Conservation (phyloP, 2,797 vertebrate genomes). For the Champsocephalus gunnari region DNA sequence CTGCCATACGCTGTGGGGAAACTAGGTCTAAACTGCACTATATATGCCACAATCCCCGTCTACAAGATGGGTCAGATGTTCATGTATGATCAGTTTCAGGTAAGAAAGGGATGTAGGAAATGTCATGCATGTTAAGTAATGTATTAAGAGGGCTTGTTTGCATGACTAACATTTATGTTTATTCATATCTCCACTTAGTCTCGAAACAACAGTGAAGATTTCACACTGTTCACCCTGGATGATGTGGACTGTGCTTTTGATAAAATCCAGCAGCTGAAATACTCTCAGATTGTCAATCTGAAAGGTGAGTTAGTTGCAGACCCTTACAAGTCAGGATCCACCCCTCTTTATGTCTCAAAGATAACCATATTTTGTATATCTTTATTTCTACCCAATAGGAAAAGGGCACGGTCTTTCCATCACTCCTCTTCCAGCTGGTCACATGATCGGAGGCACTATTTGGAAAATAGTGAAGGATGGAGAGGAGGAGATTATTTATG, state of each 20-base stretch:
- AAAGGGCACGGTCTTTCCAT: conserved; percentile 99
- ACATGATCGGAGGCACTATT: conserved; percentile 99
- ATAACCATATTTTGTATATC: not conserved
- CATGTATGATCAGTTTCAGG: conserved; percentile 99
- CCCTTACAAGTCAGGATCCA: not conserved
- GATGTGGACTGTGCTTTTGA: conserved; percentile 98
- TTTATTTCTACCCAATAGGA: conserved; percentile 81
- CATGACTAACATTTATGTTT: not conserved
- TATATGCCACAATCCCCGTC: conserved; percentile 98
- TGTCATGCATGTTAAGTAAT: not conserved
- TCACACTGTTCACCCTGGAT: conserved; percentile 94
- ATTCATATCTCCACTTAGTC: conserved; percentile 83
- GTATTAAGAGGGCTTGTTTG: not conserved
- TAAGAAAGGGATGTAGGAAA: conserved; percentile 60
- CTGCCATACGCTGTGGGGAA: conserved; percentile 97
- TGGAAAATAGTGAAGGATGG: conserved; percentile 99
- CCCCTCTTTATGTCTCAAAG: not conserved
- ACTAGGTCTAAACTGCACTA: conserved; percentile 96
- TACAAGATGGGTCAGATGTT: conserved; percentile 99
- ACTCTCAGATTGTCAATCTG: conserved; percentile 98
- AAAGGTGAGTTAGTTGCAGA: conserved; percentile 87
- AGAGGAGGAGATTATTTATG: conserved; percentile 98
- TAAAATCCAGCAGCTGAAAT: conserved; percentile 98
- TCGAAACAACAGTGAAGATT: conserved; percentile 98
- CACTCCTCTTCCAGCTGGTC: conserved; percentile 96